Evolutionary conservation across 2,888 invertebrate genomes (phyloP), one percentile per base, ranked within the genome.

Genomic region (Dermolepida albohirtum): DNA sequence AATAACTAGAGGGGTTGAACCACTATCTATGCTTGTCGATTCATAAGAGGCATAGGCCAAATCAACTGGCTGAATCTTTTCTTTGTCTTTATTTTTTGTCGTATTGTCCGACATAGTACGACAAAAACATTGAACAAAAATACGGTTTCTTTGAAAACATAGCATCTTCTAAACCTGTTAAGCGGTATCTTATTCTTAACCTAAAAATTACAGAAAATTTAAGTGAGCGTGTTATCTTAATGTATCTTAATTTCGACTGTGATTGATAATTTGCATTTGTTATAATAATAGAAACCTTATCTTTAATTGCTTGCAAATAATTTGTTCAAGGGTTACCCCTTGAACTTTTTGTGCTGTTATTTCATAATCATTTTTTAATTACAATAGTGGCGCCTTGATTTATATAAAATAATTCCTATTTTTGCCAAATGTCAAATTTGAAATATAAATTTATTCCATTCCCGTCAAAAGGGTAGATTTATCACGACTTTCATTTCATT

Each of bases 41-140:
- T 92, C 91, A 76, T 90, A 92, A 16, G 89, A 87, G 16, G 89
- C 88, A 74, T 89, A 91, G 0, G 91, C 87, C 77, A 93, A 83
- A 74, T 89, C 87, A 5, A 92, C 87, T 1, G 91, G 83, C 41
- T 74, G 69, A 47, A 76, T 67, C 40, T 73, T 69, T 64, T 73
- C 72, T 11, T 57, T 40, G 5, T 62, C 59, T 12, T 62, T 62
- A 34, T 11, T 34, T 47, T 16, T 47, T 11, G 16, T 10, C 17
- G 27, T 12, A 6, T 34, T 41, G 12, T 43, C 51, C n/a, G 52
- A 64, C n/a, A 41, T 27, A 5, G 10, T 4, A 5, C 59, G 47
- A 11, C 22, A 49, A 0, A 29, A 14, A 16, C 27, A 47, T 34
- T 34, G 59, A 1, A 49, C 16, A 14, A 62, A 34, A 34, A 43